These are phyloP conservation scores for Trichomalopsis sarcophagae DNA, from an alignment of 1,140 invertebrate species.

Conservation along the genomic window DNA sequence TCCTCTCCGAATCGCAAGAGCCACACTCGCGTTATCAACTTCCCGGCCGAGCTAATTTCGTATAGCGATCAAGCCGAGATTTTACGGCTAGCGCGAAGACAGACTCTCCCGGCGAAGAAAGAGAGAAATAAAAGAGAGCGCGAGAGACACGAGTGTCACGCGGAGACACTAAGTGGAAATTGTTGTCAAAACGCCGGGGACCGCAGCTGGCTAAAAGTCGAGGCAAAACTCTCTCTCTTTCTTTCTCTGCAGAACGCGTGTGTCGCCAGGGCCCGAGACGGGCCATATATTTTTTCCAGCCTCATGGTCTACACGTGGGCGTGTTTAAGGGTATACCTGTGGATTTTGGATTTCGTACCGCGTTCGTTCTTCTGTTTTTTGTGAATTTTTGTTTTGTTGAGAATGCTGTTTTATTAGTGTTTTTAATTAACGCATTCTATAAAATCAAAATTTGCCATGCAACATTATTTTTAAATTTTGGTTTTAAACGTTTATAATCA, in stretches of 20 bases:
- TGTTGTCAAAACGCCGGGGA: constrained; percentile 71
- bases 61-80: constrained; percentile 1
- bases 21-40: not conserved
- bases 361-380: not conserved
- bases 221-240: constrained; percentile 27
- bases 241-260: constrained; percentile 50
- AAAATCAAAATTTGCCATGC: too few species aligned
- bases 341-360: constrained; percentile 29
- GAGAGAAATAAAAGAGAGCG: constrained; percentile 18
- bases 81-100: constrained; percentile 13
- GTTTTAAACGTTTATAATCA: too few species aligned
- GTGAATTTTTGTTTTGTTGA: not conserved
- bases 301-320: constrained; percentile 59
- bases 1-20: too few species aligned
- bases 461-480: too few species aligned
- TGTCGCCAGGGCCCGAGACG: constrained; percentile 54
- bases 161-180: constrained; percentile 74
- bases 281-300: constrained; percentile 63
- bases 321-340: constrained; percentile 61
- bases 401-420: too few species aligned
- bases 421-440: too few species aligned
- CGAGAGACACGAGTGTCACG: constrained; percentile 64
- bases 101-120: not conserved
- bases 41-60: constrained; percentile 15
- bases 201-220: constrained; percentile 56